phyloP scores from a whole-genome alignment of 2,113 vertebrate species.

The Psammodynastes pulverulentus region DNA sequence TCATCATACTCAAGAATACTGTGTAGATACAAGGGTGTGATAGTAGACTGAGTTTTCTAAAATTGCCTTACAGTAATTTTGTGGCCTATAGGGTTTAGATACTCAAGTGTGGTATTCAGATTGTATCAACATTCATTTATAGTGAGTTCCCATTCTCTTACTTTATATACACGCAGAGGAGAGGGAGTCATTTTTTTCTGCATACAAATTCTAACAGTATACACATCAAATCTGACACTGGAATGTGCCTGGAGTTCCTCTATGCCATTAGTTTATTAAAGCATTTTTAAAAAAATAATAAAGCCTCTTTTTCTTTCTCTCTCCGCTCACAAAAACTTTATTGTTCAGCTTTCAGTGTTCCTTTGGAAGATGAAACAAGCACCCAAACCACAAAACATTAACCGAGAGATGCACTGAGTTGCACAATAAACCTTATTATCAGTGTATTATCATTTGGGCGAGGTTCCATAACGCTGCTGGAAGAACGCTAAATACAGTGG shows the following conservation, averaged over 20 bases:
- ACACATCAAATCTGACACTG: neutral
- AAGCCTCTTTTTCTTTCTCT: neutral
- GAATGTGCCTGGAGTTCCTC: constrained; percentile 20
- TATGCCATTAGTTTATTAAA: constrained; percentile 5
- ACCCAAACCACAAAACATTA: neutral
- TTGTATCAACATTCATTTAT: neutral
- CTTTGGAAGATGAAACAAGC: neutral
- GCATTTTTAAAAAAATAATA: neutral
- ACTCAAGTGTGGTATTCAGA: constrained; percentile 23
- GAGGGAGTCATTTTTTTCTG: neutral
- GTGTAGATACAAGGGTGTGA: neutral
- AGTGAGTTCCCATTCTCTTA: neutral
- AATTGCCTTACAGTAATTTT: neutral
- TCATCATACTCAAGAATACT: neutral
- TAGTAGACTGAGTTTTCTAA: neutral
- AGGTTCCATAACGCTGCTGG: neutral
- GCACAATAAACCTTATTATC: constrained; percentile 17
- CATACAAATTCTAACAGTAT: accelerated
- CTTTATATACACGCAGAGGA: constrained; percentile 1
- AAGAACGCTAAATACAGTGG: neutral
- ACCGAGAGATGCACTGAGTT: neutral
- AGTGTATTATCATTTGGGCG: constrained; percentile 3
- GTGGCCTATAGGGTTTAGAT: neutral
- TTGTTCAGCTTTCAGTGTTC: neutral
- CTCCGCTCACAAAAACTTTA: neutral